A percentile compares a stretch with the other conserved stretches of the same genome.
These are phyloP conservation scores for Motacilla alba DNA, from an alignment of 2,113 vertebrate genomes.

Conservation along the genomic window DNA sequence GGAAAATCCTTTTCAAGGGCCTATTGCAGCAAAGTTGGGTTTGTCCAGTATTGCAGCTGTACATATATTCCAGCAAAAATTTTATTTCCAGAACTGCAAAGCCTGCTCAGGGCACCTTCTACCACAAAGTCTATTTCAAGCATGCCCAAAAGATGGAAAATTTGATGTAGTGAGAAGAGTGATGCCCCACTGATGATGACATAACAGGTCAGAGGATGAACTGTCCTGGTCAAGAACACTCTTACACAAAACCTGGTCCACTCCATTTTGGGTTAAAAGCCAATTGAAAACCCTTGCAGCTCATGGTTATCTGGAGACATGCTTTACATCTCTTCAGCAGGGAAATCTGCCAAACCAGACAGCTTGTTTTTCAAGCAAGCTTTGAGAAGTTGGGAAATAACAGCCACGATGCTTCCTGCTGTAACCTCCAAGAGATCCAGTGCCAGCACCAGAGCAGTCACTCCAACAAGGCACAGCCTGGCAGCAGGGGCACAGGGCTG, in stretches of 20 bases:
- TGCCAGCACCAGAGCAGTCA: accelerated
- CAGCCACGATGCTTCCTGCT: neutral
- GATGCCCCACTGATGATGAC: neutral
- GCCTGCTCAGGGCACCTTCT: neutral
- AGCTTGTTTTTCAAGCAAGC: neutral
- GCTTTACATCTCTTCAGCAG: neutral
- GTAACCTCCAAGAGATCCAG: neutral
- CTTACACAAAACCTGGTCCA: neutral
- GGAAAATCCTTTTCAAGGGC: neutral
- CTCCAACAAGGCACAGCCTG: neutral
- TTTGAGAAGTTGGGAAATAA: neutral
- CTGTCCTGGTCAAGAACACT: neutral
- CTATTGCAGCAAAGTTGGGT: neutral
- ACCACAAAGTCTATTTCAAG: neutral
- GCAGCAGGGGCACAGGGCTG: neutral
- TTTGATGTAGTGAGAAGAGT: neutral
- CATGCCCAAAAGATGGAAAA: neutral
- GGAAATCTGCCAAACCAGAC: neutral
- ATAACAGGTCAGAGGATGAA: neutral
- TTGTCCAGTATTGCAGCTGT: neutral
- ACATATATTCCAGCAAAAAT: neutral
- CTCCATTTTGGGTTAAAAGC: neutral
- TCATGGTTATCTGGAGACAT: neutral
- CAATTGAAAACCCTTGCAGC: neutral
- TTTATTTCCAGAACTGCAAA: neutral